A percentile compares a stretch with the other conserved stretches of the same genome.
phyloP scores from a whole-genome alignment of 2,888 invertebrate species.

The Lagria hirta region DNA sequence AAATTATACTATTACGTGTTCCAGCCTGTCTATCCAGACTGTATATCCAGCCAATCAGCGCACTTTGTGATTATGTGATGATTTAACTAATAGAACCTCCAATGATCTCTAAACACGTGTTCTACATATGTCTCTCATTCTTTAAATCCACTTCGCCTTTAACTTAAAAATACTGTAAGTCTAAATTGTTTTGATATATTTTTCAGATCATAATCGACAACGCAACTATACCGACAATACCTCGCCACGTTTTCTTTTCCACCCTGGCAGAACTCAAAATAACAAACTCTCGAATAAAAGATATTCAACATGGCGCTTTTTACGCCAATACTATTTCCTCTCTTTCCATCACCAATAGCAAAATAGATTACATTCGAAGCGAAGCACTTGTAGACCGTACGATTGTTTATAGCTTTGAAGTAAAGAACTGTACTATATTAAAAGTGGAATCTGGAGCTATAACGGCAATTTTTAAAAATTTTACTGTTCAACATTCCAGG shows the following conservation, averaged over 20 bases:
- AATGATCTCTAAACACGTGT: no score
- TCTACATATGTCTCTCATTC: no score
- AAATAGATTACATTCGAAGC: conserved; percentile 61
- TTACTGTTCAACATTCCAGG: not conserved
- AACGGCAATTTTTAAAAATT: conserved; percentile 51
- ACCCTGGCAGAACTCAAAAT: conserved; percentile 63
- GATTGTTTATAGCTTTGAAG: conserved; percentile 62
- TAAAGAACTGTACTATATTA: conserved; percentile 62
- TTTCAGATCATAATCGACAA: conserved; percentile 66
- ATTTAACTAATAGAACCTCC: no score
- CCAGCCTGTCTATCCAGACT: no score
- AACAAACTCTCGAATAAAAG: conserved; percentile 58
- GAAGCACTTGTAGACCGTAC: conserved; percentile 65
- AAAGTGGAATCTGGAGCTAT: conserved; percentile 62
- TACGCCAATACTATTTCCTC: conserved; percentile 65
- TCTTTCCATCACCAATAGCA: conserved; percentile 64
- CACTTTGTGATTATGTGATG: no score
- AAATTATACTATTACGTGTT: no score
- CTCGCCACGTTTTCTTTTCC: conserved; percentile 65
- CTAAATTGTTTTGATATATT: conserved; percentile 2
- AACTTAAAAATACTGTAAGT: no score
- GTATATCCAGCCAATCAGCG: no score
- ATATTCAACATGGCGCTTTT: conserved; percentile 66
- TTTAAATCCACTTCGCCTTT: no score
- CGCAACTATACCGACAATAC: conserved; percentile 61